These are phyloP conservation scores for Stenolophus ochropezus DNA, from an alignment of 2,888 invertebrate genomes.

Conservation along the genomic window DNA sequence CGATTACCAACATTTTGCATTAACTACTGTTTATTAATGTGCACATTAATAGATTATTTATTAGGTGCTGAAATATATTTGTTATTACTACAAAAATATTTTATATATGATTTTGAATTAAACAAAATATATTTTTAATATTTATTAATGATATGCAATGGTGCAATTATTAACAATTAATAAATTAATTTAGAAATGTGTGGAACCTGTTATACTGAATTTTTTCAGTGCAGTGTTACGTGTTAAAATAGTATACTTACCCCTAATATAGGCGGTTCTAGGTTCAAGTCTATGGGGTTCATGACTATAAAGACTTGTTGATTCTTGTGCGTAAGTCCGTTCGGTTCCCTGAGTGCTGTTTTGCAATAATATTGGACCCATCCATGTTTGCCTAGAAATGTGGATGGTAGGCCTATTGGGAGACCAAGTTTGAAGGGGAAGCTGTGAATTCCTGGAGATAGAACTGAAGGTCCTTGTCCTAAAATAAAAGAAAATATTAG, in stretches of 20 bases:
- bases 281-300: slow-evolving; percentile 95
- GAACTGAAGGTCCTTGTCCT: slow-evolving; percentile 88
- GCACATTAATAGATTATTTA: not conserved
- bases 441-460: slow-evolving; percentile 95
- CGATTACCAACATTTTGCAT: not conserved
- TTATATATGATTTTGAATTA: not conserved
- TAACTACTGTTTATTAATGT: not conserved
- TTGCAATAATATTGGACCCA: slow-evolving; percentile 97
- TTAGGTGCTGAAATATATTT: too few relatives aligned
- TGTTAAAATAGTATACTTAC: slow-evolving; percentile 76
- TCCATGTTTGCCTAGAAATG: slow-evolving; percentile 94
- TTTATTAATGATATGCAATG: not conserved
- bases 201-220: not conserved
- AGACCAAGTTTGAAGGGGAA: slow-evolving; percentile 95
- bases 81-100: not conserved
- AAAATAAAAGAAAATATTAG: slow-evolving; percentile 61
- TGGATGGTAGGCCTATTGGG: slow-evolving; percentile 92
- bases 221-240: not conserved
- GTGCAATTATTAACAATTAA: not conserved
- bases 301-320: slow-evolving; percentile 98
- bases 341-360: slow-evolving; percentile 90
- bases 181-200: slow-evolving; percentile 1
- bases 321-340: slow-evolving; percentile 93
- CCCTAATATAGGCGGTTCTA: slow-evolving; percentile 90
- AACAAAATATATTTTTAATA: not conserved